Conservation (phyloP, 2,888 invertebrate genomes). For the Ornithoptera alexandrae region DNA sequence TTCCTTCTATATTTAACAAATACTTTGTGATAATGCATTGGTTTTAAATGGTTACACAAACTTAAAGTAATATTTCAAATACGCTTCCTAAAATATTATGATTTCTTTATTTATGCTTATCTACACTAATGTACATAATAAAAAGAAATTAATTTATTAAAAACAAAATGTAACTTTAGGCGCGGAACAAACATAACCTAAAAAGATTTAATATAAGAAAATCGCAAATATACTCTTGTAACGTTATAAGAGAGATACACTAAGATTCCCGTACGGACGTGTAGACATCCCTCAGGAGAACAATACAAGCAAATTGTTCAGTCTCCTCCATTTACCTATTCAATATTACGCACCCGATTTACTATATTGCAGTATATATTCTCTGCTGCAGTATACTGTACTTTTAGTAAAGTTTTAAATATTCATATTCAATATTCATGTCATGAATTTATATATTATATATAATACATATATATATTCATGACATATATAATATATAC, state of each 20-base stretch:
- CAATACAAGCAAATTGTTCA: slow-evolving; percentile 22
- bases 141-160: neutral
- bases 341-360: slow-evolving; percentile 8
- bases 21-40: no score
- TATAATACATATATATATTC: no score
- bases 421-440: no score
- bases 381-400: neutral
- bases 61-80: no score
- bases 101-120: no score
- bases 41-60: no score
- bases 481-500: no score
- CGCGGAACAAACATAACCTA: neutral
- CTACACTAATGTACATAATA: neutral
- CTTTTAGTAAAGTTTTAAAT: neutral
- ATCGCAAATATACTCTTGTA: slow-evolving; percentile 11
- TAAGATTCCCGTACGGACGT: slow-evolving; percentile 6
- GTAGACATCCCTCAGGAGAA: slow-evolving; percentile 18
- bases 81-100: no score
- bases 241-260: slow-evolving; percentile 9
- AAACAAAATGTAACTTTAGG: neutral
- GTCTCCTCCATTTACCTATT: slow-evolving; percentile 16
- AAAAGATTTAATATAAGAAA: slow-evolving; percentile 8
- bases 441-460: no score
- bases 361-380: neutral
- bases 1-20: no score